These are phyloP conservation scores for Caenorhabditis panamensis DNA, from an alignment of 2,888 invertebrate species.

Conservation along the genomic window DNA sequence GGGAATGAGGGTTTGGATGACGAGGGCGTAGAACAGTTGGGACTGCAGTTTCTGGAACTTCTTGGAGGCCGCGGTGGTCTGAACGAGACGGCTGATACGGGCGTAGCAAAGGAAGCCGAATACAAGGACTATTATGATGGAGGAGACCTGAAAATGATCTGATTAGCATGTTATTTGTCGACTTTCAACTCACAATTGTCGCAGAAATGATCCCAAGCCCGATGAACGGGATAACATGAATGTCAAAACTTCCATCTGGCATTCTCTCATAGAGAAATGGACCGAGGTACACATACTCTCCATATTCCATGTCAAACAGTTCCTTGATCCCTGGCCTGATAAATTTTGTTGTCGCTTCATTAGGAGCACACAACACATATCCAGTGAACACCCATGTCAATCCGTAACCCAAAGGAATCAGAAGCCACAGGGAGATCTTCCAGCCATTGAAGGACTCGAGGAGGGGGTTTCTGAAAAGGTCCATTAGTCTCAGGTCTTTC, in stretches of 20 bases:
- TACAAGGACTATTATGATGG: slow-evolving; percentile 32
- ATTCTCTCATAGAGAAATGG: slow-evolving; percentile 32
- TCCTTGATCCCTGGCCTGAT: slow-evolving; percentile 27
- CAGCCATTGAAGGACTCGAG: slow-evolving; percentile 16
- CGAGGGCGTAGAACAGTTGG: slow-evolving; percentile 44
- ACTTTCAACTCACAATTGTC: slow-evolving; percentile 40
- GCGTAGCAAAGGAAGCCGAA: slow-evolving; percentile 35
- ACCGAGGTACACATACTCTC: slow-evolving; percentile 24
- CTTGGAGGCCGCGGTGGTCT: slow-evolving; percentile 14
- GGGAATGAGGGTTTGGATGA: slow-evolving; percentile 43
- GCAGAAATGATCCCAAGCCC: slow-evolving; percentile 37
- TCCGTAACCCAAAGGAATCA: slow-evolving; percentile 25
- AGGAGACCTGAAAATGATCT: slow-evolving; percentile 27
- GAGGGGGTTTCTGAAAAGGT: slow-evolving; percentile 9
- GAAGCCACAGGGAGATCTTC: slow-evolving; percentile 30
- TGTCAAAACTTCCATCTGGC: slow-evolving; percentile 3
- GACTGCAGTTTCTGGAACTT: slow-evolving; percentile 39
- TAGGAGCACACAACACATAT: slow-evolving; percentile 20
- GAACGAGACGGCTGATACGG: slow-evolving; percentile 26
- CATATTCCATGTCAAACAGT: slow-evolving; percentile 15
- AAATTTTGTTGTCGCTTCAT: slow-evolving; percentile 12
- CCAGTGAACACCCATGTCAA: slow-evolving; percentile 30
- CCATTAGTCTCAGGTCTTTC: background rate
- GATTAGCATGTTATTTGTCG: too few species aligned
- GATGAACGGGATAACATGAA: slow-evolving; percentile 26